Percentiles rank a stretch among this genome's conserved stretches.
phyloP scores from a whole-genome alignment of 2,888 invertebrate species.

The Nephrotoma appendiculata region DNA sequence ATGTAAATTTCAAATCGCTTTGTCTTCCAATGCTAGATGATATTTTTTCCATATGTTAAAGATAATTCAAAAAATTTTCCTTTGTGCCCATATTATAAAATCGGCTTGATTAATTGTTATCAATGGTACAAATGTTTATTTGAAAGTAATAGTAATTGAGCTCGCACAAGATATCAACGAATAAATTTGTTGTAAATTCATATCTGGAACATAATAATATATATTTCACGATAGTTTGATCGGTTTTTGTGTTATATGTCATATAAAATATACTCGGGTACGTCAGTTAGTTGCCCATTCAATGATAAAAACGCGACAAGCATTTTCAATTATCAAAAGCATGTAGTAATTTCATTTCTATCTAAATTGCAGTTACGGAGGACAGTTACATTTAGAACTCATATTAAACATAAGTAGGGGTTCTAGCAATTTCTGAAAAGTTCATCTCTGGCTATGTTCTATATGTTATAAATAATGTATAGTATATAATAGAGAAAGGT shows the following conservation, averaged over 20 bases:
- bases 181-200: neutral
- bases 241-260: neutral
- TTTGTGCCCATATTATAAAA: too few relatives aligned
- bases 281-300: neutral
- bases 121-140: neutral
- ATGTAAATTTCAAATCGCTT: too few relatives aligned
- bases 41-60: too few relatives aligned
- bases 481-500: neutral
- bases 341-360: neutral
- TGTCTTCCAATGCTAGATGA: too few relatives aligned
- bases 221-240: neutral
- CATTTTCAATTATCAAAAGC: neutral
- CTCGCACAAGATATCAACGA: neutral
- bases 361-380: neutral
- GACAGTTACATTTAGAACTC: neutral
- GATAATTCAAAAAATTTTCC: too few relatives aligned
- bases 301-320: neutral
- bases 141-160: neutral
- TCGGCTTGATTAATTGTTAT: too few relatives aligned
- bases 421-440: neutral
- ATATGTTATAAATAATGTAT: neutral
- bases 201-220: neutral
- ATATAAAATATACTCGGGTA: neutral
- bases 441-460: neutral
- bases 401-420: too few relatives aligned